These are phyloP conservation scores for Odocoileus hemionus DNA, from an alignment of 2,113 vertebrate genomes.

Conservation along the genomic window DNA sequence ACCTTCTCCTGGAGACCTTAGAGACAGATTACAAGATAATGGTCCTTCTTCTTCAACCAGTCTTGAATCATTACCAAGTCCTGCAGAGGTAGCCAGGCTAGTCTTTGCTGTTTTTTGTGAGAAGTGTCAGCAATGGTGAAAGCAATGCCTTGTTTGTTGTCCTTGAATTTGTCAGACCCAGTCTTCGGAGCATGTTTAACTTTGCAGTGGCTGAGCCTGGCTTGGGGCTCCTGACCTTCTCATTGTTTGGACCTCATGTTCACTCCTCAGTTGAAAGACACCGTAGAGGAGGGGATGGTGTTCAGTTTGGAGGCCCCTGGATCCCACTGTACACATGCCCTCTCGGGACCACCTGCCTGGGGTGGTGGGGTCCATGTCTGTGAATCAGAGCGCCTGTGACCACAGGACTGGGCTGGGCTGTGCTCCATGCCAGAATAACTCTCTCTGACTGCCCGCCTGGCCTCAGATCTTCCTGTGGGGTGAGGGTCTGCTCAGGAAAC, in stretches of 20 bases:
- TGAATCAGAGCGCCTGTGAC: fast-evolving
- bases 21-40: not conserved
- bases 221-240: too few species aligned
- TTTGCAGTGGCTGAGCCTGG: fast-evolving
- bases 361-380: fast-evolving
- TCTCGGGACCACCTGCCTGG: not conserved
- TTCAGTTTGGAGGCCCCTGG: not conserved
- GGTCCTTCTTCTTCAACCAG: not conserved
- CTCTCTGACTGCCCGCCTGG: not conserved
- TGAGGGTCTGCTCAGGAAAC: fast-evolving
- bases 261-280: not conserved
- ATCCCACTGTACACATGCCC: too few species aligned
- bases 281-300: fast-evolving
- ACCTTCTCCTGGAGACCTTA: not conserved
- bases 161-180: not conserved
- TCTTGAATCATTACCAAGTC: not conserved
- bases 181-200: fast-evolving
- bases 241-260: too few species aligned
- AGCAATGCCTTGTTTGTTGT: not conserved
- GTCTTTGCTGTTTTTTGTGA: not conserved
- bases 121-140: not conserved
- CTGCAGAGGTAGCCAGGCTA: not conserved
- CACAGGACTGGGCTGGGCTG: fast-evolving
- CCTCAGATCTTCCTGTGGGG: not conserved
- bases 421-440: fast-evolving